These are phyloP conservation scores for Archaeoteleia sp. DNA, from an alignment of 2,888 invertebrate species.

Conservation along the genomic window DNA sequence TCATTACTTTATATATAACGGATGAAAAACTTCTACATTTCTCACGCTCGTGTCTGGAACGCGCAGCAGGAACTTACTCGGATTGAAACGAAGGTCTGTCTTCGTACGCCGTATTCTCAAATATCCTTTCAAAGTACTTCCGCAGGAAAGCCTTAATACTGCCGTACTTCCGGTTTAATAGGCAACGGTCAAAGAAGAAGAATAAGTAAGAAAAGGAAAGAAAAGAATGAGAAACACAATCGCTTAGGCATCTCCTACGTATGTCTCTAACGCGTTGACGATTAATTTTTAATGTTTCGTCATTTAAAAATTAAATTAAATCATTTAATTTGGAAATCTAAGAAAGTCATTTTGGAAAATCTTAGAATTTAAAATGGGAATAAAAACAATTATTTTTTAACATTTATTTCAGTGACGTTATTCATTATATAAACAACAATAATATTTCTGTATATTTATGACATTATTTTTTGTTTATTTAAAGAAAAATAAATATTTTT, in stretches of 20 bases:
- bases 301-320: conserved; percentile 1
- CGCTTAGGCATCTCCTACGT: conserved; percentile 18
- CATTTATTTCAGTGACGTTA: no score
- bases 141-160: conserved; percentile 55
- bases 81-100: conserved; percentile 39
- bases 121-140: conserved; percentile 54
- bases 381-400: no score
- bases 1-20: no score
- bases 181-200: conserved; percentile 36
- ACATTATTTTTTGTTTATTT: no score
- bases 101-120: conserved; percentile 47
- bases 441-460: no score
- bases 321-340: no score
- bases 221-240: conserved; percentile 29
- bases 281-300: conserved; percentile 6
- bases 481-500: no score
- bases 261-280: background rate
- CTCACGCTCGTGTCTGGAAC: conserved; percentile 45
- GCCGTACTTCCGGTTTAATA: conserved; percentile 56
- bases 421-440: no score
- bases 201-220: conserved; percentile 23
- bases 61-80: conserved; percentile 35
- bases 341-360: no score
- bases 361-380: no score
- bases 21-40: conserved; percentile 18